These are phyloP conservation scores for Drosophila repleta DNA, from an alignment of 1,140 invertebrate species.

Conservation along the genomic window DNA sequence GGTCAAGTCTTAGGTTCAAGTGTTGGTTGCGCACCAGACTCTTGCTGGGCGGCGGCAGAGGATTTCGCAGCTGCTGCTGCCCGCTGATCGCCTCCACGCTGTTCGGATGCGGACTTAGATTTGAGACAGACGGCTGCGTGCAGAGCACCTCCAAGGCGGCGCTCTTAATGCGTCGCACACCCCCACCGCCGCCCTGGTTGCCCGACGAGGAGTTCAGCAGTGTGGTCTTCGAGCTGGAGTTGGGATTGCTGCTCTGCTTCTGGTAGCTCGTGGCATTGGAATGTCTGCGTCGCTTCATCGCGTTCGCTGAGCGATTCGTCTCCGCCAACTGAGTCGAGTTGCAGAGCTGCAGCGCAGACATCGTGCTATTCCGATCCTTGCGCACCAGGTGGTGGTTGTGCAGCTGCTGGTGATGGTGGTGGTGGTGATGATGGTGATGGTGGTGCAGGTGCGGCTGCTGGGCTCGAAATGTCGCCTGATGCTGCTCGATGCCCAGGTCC, in stretches of 20 bases:
- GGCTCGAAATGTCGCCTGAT: slow-evolving; percentile 51
- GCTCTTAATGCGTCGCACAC: slow-evolving; percentile 87
- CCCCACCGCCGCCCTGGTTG: slow-evolving; percentile 22
- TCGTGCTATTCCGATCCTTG: slow-evolving; percentile 86
- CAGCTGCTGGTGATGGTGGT: slow-evolving; percentile 42
- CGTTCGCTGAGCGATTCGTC: slow-evolving; percentile 38
- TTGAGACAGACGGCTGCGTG: slow-evolving; percentile 86
- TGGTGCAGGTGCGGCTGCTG: slow-evolving; percentile 45
- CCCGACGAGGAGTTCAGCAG: slow-evolving; percentile 16
- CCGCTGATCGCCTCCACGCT: slow-evolving; percentile 88
- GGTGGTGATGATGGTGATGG: slow-evolving; percentile 49
- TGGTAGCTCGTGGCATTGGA: slow-evolving; percentile 85
- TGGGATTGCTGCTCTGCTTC: slow-evolving; percentile 40
- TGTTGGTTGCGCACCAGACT: slow-evolving; percentile 87
- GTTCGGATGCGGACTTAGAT: slow-evolving; percentile 87
- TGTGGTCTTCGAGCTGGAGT: slow-evolving; percentile 42
- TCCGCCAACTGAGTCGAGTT: slow-evolving; percentile 8
- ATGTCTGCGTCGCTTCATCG: slow-evolving; percentile 85
- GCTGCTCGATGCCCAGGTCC: slow-evolving; percentile 78
- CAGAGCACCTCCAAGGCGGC: slow-evolving; percentile 88
- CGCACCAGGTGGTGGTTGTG: slow-evolving; percentile 81
- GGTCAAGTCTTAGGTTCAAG: slow-evolving; percentile 86
- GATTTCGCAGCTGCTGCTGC: slow-evolving; percentile 86
- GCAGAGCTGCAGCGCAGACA: slow-evolving; percentile 86
- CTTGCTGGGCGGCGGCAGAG: slow-evolving; percentile 87